Percentiles rank a stretch among this genome's conserved stretches.
These are phyloP conservation scores for Blera fallax DNA, from an alignment of 2,888 invertebrate species.

Conservation along the genomic window DNA sequence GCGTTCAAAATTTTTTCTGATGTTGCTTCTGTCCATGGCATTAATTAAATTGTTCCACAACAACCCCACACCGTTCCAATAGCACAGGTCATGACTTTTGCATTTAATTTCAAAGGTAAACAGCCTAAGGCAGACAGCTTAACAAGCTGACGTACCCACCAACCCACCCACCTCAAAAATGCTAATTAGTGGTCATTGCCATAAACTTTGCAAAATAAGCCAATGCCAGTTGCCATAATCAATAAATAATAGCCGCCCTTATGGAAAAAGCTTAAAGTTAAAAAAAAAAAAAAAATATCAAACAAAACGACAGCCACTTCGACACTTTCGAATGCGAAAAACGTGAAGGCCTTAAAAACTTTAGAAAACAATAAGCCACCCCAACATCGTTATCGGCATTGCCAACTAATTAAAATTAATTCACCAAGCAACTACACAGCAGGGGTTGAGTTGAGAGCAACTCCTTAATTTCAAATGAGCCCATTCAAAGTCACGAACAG, in stretches of 20 bases:
- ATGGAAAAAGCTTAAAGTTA: neutral
- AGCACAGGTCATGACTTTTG: slow-evolving; percentile 29
- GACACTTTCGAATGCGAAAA: neutral
- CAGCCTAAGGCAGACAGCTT: neutral
- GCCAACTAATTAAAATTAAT: slow-evolving; percentile 46
- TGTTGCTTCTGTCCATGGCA: neutral
- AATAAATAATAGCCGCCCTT: slow-evolving; percentile 29
- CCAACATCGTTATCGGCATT: slow-evolving; percentile 13
- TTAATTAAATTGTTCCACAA: neutral
- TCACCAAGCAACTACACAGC: neutral
- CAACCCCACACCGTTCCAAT: neutral
- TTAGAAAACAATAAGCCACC: slow-evolving; percentile 15
- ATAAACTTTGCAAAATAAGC: slow-evolving; percentile 39
- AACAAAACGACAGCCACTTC: neutral
- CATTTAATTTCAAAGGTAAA: neutral
- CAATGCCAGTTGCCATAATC: slow-evolving; percentile 50
- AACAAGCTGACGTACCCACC: neutral
- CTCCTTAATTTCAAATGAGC: slow-evolving; percentile 43
- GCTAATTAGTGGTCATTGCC: slow-evolving; percentile 63
- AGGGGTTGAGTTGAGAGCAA: neutral
- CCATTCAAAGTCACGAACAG: slow-evolving; percentile 26
- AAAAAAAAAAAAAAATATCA: neutral
- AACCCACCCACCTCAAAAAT: neutral
- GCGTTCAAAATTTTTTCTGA: too few species aligned
- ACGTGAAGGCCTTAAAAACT: slow-evolving; percentile 7